Conservation (phyloP, 2,797 vertebrate species). For the Morelia viridis region DNA sequence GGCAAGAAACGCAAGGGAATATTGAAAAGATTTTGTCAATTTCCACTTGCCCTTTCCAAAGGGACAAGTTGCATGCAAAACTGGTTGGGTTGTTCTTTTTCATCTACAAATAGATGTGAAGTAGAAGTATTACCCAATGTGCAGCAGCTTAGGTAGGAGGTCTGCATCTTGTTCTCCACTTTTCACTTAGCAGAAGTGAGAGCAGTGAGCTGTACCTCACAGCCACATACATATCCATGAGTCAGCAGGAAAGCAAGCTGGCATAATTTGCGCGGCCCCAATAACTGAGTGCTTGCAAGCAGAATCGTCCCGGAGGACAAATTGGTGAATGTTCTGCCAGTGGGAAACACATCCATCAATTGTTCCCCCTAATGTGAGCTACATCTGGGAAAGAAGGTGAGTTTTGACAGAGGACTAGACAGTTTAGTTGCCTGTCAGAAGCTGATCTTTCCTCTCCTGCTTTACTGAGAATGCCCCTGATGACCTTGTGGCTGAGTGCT, state of each 20-base stretch:
- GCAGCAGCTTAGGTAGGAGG: background rate
- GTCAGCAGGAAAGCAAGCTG: background rate
- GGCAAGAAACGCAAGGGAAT: background rate
- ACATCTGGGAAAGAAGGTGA: background rate
- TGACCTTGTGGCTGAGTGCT: background rate
- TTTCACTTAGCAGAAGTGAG: background rate
- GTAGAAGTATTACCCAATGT: background rate
- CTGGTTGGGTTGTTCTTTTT: background rate
- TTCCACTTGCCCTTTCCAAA: background rate
- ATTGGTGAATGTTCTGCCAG: background rate
- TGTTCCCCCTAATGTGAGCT: background rate
- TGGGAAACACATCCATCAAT: background rate
- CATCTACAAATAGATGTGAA: background rate
- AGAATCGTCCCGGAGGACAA: background rate
- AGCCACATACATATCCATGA: background rate
- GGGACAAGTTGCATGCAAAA: background rate
- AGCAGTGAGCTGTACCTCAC: background rate
- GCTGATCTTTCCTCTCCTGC: background rate
- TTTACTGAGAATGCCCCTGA: too few relatives aligned
- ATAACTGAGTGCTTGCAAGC: background rate
- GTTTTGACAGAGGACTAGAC: background rate
- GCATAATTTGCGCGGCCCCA: background rate
- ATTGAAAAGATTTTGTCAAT: background rate
- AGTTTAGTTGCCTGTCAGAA: background rate
- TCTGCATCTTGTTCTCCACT: background rate